Base-by-base conservation (phyloP, 2,888 invertebrate species). In the Ophioninae sp. region DNA sequence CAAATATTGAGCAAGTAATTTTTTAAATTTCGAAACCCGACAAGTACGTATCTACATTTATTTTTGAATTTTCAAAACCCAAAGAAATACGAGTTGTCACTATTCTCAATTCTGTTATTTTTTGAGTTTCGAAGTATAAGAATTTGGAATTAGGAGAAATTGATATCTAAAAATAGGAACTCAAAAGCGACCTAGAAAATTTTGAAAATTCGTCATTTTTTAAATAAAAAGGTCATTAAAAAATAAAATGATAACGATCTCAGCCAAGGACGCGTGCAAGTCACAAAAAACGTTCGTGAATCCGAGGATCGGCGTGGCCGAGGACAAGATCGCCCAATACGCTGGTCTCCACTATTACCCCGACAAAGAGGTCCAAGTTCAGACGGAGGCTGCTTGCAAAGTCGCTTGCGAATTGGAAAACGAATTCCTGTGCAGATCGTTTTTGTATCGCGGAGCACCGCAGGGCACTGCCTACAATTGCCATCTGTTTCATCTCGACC, bases 391-490 rank as follows among this genome's bases (percentile, higher is more conserved):
- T 0, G 98, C 97, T n/a, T 98, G 98, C 90, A 95, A 96, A 78
- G 93, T 97, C 81, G 98, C 98, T 72, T 98, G 98, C 92, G 98
- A 98, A 93, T 96, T 98, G 83, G 98, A 98, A 93, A 97, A 96
- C 79, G 98, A 98, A 93, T 98, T 98, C 94, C 95, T 98, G 64
- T 98, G 98, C 93, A 95, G 98, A 91, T 95, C 98, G 84, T 94
- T 96, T 95, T 91, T 98, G 91, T 96, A 96, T 94, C 91, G 95
- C 71, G 95, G 96, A 1, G 94, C 95, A 41, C 95, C 96, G 0
- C 94, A 94, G 84, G 95, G 96, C 7, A 94, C 96, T 1, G 96
- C 97, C 85, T 97, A 98, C 94, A 98, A 98, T 93, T 98, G 98
- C 93, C 96, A 98, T 85, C 94, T 98, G 56, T 98, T 97, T 94